Evolutionary conservation across 2,797 vertebrate species (phyloP).

Genomic region (Eremophila alpestris): DNA sequence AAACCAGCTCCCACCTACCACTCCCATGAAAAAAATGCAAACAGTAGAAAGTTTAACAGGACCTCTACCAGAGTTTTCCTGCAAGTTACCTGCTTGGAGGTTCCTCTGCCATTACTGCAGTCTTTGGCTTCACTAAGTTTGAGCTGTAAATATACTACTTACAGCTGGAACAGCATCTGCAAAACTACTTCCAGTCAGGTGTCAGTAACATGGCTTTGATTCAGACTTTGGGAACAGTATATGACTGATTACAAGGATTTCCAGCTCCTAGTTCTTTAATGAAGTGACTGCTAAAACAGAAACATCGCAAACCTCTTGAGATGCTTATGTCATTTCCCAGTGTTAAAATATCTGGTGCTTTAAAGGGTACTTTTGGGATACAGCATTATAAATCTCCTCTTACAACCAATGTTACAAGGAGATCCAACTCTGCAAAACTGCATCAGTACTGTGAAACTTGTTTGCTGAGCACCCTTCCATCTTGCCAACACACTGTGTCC

Average conservation of each 20-base stretch:
- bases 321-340: background rate
- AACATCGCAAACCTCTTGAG: background rate
- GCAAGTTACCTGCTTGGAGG: background rate
- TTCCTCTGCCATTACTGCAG: background rate
- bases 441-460: background rate
- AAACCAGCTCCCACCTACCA: background rate
- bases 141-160: background rate
- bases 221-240: background rate
- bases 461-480: background rate
- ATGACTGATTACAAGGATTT: background rate
- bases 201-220: background rate
- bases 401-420: background rate
- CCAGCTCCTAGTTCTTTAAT: background rate
- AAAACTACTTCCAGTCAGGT: background rate
- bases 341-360: background rate
- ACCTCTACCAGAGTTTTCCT: background rate
- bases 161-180: background rate
- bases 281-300: background rate
- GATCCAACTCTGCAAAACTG: background rate
- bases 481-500: background rate
- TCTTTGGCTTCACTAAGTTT: background rate
- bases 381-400: background rate
- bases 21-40: background rate
- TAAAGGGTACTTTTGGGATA: background rate
- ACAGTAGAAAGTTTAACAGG: background rate